phyloP scores from a whole-genome alignment of 2,113 vertebrate genomes.

The Callionymus lyra region DNA sequence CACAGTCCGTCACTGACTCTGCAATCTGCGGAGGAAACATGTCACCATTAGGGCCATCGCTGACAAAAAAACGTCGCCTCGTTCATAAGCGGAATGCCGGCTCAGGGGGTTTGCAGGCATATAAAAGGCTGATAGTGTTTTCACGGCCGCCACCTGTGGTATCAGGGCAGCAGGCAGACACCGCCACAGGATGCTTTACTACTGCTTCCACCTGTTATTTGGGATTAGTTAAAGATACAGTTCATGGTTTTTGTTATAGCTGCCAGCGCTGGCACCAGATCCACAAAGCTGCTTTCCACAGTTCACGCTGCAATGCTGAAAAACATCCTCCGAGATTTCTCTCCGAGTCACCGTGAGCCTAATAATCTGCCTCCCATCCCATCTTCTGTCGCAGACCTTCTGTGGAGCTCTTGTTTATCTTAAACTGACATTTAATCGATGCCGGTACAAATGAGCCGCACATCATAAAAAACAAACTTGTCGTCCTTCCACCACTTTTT shows the following conservation, averaged over 20 bases:
- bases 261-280: slow-evolving; percentile 4
- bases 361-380: too few relatives aligned
- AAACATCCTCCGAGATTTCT: too few relatives aligned
- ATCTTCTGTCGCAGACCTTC: too few relatives aligned
- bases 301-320: background rate
- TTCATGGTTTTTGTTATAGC: slow-evolving; percentile 1
- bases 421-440: too few relatives aligned
- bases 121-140: background rate
- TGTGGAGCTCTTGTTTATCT: too few relatives aligned
- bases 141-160: background rate
- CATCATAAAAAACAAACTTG: too few relatives aligned
- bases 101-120: background rate
- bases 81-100: background rate
- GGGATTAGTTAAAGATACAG: slow-evolving; percentile 1
- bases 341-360: too few relatives aligned
- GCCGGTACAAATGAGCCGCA: too few relatives aligned
- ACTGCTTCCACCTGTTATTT: background rate
- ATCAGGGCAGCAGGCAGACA: background rate
- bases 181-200: background rate
- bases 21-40: slow-evolving; percentile 62
- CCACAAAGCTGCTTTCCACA: background rate
- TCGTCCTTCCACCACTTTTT: too few relatives aligned
- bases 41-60: background rate
- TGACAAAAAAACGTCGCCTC: background rate
- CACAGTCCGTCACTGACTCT: slow-evolving; percentile 84